phyloP scores from a whole-genome alignment of 2,888 invertebrate species.

The Malachius bipustulatus region DNA sequence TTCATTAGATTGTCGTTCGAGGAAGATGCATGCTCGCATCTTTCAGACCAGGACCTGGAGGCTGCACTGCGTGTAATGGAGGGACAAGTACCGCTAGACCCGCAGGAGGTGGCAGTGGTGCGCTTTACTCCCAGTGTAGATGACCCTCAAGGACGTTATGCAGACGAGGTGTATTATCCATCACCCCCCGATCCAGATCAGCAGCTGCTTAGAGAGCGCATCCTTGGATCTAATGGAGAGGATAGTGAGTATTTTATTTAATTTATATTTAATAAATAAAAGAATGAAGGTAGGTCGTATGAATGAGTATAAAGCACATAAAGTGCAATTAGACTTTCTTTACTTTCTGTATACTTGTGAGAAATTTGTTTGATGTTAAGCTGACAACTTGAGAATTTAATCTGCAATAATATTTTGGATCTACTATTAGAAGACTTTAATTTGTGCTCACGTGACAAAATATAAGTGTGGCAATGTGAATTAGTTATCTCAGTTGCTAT shows the following conservation, averaged over 20 bases:
- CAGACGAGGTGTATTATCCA: conserved; percentile 73
- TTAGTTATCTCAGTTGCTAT: no score
- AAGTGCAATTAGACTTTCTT: no score
- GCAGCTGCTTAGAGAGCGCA: conserved; percentile 36
- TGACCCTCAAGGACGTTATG: conserved; percentile 54
- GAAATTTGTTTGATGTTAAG: no score
- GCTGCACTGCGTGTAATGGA: conserved; percentile 42
- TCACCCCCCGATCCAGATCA: conserved; percentile 43
- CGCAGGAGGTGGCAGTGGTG: conserved; percentile 64
- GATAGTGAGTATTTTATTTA: conserved; percentile 27
- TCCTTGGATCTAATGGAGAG: conserved; percentile 40
- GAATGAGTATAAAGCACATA: no score
- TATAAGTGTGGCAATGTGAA: no score
- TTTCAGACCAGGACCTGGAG: conserved; percentile 42
- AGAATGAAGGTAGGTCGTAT: no score
- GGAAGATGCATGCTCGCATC: conserved; percentile 36
- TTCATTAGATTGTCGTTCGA: conserved; percentile 37
- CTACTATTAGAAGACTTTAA: no score
- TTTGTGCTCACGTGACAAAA: no score
- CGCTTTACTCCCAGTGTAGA: conserved; percentile 61
- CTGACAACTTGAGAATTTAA: no score
- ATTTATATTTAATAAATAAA: neutral
- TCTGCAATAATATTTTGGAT: no score
- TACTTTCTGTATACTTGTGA: no score
- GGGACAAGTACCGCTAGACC: conserved; percentile 43